These are phyloP conservation scores for Drosophila sulfurigaster DNA, from an alignment of 1,140 invertebrate genomes.

Conservation along the genomic window DNA sequence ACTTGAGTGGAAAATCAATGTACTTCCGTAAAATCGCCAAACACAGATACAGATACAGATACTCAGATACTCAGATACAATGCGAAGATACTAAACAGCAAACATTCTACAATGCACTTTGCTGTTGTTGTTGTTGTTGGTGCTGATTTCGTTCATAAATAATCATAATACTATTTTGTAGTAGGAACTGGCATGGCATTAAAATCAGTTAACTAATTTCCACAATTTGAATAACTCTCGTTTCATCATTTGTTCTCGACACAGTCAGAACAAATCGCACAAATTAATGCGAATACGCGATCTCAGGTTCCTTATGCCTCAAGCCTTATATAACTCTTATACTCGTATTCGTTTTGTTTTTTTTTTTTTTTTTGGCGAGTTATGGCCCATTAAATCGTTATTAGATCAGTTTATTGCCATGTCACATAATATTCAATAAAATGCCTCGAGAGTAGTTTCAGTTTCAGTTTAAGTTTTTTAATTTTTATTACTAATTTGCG, in stretches of 20 bases:
- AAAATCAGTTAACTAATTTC: conserved; percentile 20
- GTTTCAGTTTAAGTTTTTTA: no score
- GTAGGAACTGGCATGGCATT: conserved; percentile 20
- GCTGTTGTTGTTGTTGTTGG: neutral
- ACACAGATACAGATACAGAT: conserved; percentile 29
- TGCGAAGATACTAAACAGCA: conserved; percentile 5
- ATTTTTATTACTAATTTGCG: no score
- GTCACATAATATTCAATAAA: no score
- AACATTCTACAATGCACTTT: no score
- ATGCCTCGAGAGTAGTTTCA: no score
- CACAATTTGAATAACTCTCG: conserved; percentile 11
- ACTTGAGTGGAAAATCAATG: conserved; percentile 82
- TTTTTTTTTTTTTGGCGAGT: neutral
- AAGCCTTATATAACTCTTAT: neutral
- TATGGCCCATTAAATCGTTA: no score
- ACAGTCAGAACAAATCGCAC: conserved; percentile 16
- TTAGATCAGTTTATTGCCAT: no score
- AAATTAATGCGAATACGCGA: conserved; percentile 21
- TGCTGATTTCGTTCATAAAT: conserved; percentile 7
- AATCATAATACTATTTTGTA: conserved; percentile 25
- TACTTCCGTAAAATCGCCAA: conserved; percentile 69
- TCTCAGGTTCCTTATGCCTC: conserved; percentile 1
- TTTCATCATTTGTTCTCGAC: conserved; percentile 16
- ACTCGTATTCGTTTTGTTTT: no score
- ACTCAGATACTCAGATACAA: neutral